Base-by-base conservation (phyloP, 1,140 invertebrate genomes). In the Melipona quadrifasciata region DNA sequence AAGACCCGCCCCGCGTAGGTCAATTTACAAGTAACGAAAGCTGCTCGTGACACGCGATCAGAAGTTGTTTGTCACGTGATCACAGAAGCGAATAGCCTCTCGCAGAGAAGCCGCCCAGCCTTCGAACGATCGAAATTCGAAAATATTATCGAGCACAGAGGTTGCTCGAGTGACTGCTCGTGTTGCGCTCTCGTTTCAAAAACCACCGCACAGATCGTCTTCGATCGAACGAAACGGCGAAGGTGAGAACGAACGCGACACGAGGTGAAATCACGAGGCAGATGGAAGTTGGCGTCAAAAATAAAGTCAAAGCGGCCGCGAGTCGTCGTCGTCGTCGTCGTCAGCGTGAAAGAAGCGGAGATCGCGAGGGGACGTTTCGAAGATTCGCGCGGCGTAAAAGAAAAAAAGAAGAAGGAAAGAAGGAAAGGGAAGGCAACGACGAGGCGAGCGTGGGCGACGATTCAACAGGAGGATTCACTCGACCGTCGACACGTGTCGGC, bases 11-110 rank as follows among this genome's bases (percentile, higher is more conserved):
- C 47, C 17, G 17, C 11, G 57, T 47, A 6, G 39, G 17, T 73
- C 61, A 80, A 80, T 84, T 78, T 78, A 24, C 68, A 72, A 80
- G 68, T 79, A 64, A 55, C 77, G 21, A 65, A 53, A 53, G 53
- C 21, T 19, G 51, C 34, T 79, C 67, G 39, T 34, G 65, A 55
- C 75, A 72, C 39, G 67, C 67, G 57, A 31, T 31, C 31, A 79
- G 71, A 84, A 57, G 57, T 8, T 67, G 80, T 24, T 47, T 47
- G n/a, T 55, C 82, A 27, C 51, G 75, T 51, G 39, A 72, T 19
- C 34, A 31, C 31, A 14, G 64, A 12, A 8, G 21, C 12, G 55
- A 65, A 79, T 72, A 79, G 47, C 39, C 39, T 77, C 34, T 16
- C 53, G 47, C 12, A 39, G 4, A 5, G 21, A 47, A 76, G 24